Evolutionary conservation across 2,888 invertebrate genomes (phyloP), one percentile per base, ranked within the genome.

Genomic region (Neocrepidodera transversa): DNA sequence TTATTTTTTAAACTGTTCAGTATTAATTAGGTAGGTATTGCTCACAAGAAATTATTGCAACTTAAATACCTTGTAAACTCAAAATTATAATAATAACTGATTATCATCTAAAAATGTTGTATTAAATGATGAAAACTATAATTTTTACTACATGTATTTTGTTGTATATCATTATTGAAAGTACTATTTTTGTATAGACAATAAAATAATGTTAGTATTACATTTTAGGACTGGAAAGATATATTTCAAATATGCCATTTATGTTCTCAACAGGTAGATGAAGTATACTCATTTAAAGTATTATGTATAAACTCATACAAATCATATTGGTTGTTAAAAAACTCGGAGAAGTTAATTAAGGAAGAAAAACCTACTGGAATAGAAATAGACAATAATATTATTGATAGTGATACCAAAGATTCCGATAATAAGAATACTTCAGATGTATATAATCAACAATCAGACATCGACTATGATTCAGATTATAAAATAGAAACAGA

Each of bases 251-350:
- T 76, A 32, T 77, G 76, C 57, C 23, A 14, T 5, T 18, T 51
- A 2, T 77, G 77, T 60, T 56, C 61, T 10, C 43, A 68, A 17
- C 65, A 71, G 48, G 59, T 77, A n/a, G 67, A 74, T 45, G 65
- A 63, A 11, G 66, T 70, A 0, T 71, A 68, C 52, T 62, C 62
- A n/a, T 77, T 77, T 60, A 67, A 71, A 49, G 64, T 69, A 47
- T 58, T 70, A 18, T 76, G 76, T 62, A 66, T 76, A 16, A 66
- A 65, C 13, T 74, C 76, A 7, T 64, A 68, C 18, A 54, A 54
- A 16, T 48, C 56, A 20, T 64, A 61, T 20, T 54, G 54, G 54
- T 20, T 45, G 2, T 14, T 53, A 11, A 67, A 54, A 49, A 43
- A 60, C 26, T 23, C 35, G 6, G 11, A 20, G 30, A 30, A 18